phyloP scores from a whole-genome alignment of 2,797 vertebrate species.

The Xenopus petersii region DNA sequence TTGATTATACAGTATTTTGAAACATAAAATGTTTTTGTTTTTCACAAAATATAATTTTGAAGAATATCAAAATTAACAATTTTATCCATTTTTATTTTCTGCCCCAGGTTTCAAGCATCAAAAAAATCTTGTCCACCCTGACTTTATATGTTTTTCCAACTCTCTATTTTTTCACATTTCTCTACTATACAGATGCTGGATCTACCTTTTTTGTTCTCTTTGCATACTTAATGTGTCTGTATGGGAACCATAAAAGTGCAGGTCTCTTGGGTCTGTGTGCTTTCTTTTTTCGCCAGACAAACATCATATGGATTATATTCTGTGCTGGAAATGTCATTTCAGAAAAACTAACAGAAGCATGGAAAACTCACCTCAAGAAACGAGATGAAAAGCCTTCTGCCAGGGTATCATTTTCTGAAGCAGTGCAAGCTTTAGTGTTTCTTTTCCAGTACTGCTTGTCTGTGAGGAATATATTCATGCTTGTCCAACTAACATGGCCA shows the following conservation, averaged over 20 bases:
- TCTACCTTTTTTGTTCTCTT: conserved; percentile 94
- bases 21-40: too few relatives aligned
- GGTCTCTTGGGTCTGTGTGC: conserved; percentile 85
- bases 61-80: too few relatives aligned
- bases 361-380: conserved; percentile 84
- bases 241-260: conserved; percentile 86
- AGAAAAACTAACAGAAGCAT: conserved; percentile 80
- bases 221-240: conserved; percentile 91
- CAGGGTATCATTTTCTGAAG: conserved; percentile 64
- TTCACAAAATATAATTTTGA: too few relatives aligned
- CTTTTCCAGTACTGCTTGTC: conserved; percentile 67
- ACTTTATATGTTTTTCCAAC: conserved; percentile 85
- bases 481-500: conserved; percentile 78
- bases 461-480: conserved; percentile 60
- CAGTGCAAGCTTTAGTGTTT: conserved; percentile 68
- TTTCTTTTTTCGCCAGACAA: conserved; percentile 92
- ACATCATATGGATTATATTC: conserved; percentile 91
- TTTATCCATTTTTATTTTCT: conserved; percentile 1
- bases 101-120: conserved; percentile 75
- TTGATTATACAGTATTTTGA: too few relatives aligned
- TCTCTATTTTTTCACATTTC: conserved; percentile 96
- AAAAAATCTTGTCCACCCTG: conserved; percentile 79
- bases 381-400: conserved; percentile 74
- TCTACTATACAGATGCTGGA: conserved; percentile 94
- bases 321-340: conserved; percentile 83